Percentiles rank a stretch among this genome's conserved stretches.
Evolutionary conservation across 1,140 invertebrate species (phyloP).

Genomic region (Ostrea edulis): DNA sequence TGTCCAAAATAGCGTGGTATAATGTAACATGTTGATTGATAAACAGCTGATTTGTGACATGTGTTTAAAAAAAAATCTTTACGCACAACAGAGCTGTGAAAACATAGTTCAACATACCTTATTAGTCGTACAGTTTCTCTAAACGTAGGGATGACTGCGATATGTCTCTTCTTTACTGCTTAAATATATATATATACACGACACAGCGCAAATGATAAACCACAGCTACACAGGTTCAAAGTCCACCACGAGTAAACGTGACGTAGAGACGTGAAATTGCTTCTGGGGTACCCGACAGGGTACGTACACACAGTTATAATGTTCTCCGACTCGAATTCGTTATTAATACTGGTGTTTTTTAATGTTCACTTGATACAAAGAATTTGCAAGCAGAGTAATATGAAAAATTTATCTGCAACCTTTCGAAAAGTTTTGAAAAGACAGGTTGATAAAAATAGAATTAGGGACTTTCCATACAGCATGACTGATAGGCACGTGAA

Average conservation of each 20-base stretch:
- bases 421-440: neutral
- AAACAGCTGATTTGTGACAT: neutral
- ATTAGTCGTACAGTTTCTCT: no score
- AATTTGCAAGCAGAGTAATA: no score
- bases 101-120: neutral
- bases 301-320: neutral
- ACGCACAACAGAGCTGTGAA: neutral
- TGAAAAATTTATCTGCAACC: neutral
- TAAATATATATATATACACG: neutral
- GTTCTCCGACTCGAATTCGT: neutral
- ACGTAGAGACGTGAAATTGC: neutral
- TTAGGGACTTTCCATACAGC: neutral
- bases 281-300: neutral
- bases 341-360: no score
- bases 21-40: no score
- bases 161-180: neutral
- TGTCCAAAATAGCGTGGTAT: no score
- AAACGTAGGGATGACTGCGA: neutral
- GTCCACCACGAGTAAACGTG: neutral
- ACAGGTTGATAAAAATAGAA: neutral
- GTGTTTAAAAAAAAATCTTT: neutral
- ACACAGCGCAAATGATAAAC: neutral
- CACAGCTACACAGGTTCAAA: neutral
- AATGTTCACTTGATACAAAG: no score
- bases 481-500: constrained; percentile 9